Base-by-base conservation (phyloP, 1,140 invertebrate species). In the Nylanderia fulva region DNA sequence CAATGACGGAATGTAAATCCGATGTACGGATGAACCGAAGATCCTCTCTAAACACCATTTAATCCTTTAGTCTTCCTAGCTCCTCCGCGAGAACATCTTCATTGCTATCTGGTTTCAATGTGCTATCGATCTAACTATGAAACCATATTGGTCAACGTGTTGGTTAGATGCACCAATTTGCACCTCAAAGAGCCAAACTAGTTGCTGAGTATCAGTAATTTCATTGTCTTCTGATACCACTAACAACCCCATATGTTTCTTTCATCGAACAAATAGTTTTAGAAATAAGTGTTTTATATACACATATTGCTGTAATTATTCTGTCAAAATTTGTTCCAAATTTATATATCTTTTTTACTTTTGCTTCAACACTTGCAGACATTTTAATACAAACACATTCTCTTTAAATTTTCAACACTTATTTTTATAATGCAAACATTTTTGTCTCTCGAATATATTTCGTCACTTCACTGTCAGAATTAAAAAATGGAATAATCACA, bases 141-240 rank as follows among this genome's bases (percentile, higher is more conserved):
- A 82, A 82, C 36, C 52, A 72, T 58, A 82, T 58, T 71, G 64
- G 77, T 72, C 77, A 72, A 82, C 66, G 77, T 58, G 66, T 82
- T 58, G 52, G 77, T 71, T 82, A 82, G 66, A 58, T 82, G 48
- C 77, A 82, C 27, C 66, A 82, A 82, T 82, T 82, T 82, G 52
- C 77, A 82, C 77, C 66, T 82, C 77, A 82, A 72, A 71, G 77
- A 66, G 29, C 36, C 52, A 58, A 71, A 58, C 77, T 72, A 80
- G 77, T 80, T 82, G 66, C 36, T 71, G 66, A 82, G 36, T 72
- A 80, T 71, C 77, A 58, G 52, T 80, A 82, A 82, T 82, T 72
- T 82, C 77, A 58, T 82, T 82, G 77, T 71, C 39, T 42, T 39
- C 52, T 42, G 36, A 45, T 58, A 27, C 66, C 66, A 21, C 77